A percentile compares a stretch with the other conserved stretches of the same genome.
phyloP scores from a whole-genome alignment of 2,113 vertebrate species.

The Takifugu flavidus region DNA sequence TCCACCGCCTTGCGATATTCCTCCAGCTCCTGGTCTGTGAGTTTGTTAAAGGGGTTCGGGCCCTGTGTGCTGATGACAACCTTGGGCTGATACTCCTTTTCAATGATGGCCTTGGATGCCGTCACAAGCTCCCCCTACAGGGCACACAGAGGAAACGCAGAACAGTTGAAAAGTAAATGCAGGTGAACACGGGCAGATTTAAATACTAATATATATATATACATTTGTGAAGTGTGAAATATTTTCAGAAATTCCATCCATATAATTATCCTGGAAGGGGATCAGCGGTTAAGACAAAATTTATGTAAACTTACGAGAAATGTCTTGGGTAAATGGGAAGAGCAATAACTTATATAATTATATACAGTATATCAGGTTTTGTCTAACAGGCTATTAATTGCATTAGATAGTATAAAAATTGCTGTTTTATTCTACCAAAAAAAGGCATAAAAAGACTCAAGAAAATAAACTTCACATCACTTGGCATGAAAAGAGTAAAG shows the following conservation, averaged over 20 bases:
- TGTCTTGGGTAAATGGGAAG: background rate
- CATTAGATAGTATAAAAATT: background rate
- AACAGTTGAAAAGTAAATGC: background rate
- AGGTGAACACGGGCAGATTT: background rate
- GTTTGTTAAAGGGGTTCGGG: constrained; percentile 94
- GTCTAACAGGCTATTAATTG: no score
- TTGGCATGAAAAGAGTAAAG: background rate
- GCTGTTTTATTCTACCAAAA: no score
- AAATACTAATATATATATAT: background rate
- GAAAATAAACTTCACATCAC: background rate
- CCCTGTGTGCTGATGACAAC: constrained; percentile 93
- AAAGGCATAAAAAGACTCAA: background rate
- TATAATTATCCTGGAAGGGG: background rate
- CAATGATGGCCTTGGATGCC: constrained; percentile 96
- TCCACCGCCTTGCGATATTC: constrained; percentile 93
- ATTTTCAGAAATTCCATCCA: background rate
- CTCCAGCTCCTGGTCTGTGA: constrained; percentile 91
- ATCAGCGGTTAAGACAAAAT: background rate
- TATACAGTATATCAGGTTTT: no score
- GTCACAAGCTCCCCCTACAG: constrained; percentile 93
- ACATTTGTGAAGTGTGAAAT: background rate
- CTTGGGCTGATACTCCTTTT: constrained; percentile 94
- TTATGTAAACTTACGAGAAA: background rate
- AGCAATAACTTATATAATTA: background rate
- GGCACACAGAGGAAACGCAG: constrained; percentile 23